Base-by-base conservation (phyloP, 2,113 vertebrate genomes). In the Corapipo altera region DNA sequence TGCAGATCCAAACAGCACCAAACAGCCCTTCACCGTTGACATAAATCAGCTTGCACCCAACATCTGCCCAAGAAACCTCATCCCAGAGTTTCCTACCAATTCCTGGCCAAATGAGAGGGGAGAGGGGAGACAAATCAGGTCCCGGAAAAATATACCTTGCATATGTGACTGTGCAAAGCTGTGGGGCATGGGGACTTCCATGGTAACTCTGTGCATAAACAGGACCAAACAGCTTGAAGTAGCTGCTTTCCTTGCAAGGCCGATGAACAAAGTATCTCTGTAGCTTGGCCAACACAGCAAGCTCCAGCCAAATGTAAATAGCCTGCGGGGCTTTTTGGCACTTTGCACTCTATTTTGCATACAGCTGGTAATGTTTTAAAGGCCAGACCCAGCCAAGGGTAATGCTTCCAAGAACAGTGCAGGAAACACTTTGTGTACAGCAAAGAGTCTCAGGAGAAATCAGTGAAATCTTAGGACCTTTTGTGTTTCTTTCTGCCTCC, bases 311-410 rank as follows among this genome's bases (percentile, higher is more conserved):
- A 97, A 95, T 73, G 86, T 92, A 95, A 95, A 97, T 88, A 96
- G 93, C 96, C 95, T 67, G 55, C 70, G 71, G 95, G 95, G 95
- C 81, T 95, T 91, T 95, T 91, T 96, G 91, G 96, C 94, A 89
- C 95, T 82, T 81, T 18, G 65, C 61, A 15, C 88, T 96, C 94
- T 95, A 23, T 89, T 96, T 96, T 95, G 93, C 96, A 95, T 97
- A 94, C 96, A 97, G 95, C 94, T 97, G 97, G 94, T 94, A 94
- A 95, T 95, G 94, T 86, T 97, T 97, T 92, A 96, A 91, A 93
- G 90, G 93, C 81, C 86, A 49, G 69, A 23, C 93, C 82, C 79
- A 91, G 95, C 90, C 94, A 86, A 95, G 79, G 89, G 85, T 89
- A 94, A 78, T 85, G 94, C 85, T 91, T 95, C 95, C 95, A 93